A percentile compares a stretch with the other conserved stretches of the same genome.
Conservation (phyloP, 2,888 invertebrate species). For the Dasypolia templi region DNA sequence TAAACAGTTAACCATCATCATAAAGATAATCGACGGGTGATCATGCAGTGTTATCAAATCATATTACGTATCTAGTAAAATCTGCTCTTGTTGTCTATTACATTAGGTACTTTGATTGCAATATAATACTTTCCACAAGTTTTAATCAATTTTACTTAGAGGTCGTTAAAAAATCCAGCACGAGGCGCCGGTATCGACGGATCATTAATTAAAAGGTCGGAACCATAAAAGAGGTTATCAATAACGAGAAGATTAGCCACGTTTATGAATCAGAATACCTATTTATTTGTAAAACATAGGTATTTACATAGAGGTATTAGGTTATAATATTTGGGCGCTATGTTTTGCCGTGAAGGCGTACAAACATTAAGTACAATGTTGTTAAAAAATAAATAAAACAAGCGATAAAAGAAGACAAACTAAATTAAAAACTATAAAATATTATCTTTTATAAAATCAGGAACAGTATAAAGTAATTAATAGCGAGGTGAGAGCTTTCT, state of each 20-base stretch:
- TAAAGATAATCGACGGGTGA: not conserved
- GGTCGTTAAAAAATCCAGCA: constrained; percentile 32
- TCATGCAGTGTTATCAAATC: not conserved
- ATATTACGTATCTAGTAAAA: not conserved
- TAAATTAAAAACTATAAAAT: too few relatives aligned
- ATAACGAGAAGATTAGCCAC: constrained; percentile 24
- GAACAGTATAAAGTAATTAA: too few relatives aligned
- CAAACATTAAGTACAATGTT: too few relatives aligned
- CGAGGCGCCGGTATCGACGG: constrained; percentile 30
- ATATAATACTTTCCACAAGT: constrained; percentile 24
- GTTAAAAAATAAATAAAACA: too few relatives aligned
- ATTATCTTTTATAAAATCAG: too few relatives aligned
- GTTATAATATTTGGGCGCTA: too few relatives aligned
- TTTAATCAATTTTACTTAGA: constrained; percentile 11
- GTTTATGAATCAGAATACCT: too few relatives aligned
- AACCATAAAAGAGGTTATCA: constrained; percentile 55
- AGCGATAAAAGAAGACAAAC: too few relatives aligned
- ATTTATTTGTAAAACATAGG: too few relatives aligned
- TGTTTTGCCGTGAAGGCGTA: too few relatives aligned
- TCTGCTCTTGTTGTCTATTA: not conserved
- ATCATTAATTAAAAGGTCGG: constrained; percentile 45
- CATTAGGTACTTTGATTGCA: not conserved
- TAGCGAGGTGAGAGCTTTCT: too few relatives aligned
- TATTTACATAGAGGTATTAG: too few relatives aligned
- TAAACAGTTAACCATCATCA: not conserved